Evolutionary conservation across 1,140 invertebrate species (phyloP).

Genomic region (Vanessa atalanta): DNA sequence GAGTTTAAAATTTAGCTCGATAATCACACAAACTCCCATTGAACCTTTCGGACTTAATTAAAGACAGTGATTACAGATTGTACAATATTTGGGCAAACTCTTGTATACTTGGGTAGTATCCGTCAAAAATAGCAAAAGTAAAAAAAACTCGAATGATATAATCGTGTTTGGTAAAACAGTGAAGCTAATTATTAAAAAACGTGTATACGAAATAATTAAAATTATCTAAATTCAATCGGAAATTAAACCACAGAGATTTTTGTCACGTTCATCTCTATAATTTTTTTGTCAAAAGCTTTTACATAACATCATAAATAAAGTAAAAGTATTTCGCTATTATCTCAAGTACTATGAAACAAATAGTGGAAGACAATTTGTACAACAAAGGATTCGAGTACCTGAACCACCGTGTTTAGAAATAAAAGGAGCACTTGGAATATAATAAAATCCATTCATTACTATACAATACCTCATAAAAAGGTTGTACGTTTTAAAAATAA

Average conservation of each 20-base stretch:
- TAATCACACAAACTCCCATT: too few relatives aligned
- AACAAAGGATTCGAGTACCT: constrained; percentile 32
- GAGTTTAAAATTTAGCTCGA: too few relatives aligned
- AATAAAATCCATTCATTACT: constrained; percentile 19
- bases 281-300: background rate
- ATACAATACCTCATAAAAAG: background rate
- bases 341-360: constrained; percentile 18
- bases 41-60: too few relatives aligned
- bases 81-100: too few relatives aligned
- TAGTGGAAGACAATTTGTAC: constrained; percentile 22
- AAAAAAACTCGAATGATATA: too few relatives aligned
- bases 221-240: too few relatives aligned
- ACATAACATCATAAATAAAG: constrained; percentile 1
- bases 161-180: too few relatives aligned
- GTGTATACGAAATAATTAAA: too few relatives aligned
- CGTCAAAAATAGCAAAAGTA: too few relatives aligned
- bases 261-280: background rate
- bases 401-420: constrained; percentile 7
- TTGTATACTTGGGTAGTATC: too few relatives aligned
- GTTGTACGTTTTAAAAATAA: background rate
- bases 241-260: background rate
- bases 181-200: too few relatives aligned
- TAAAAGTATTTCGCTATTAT: background rate
- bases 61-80: too few relatives aligned
- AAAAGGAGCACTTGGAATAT: constrained; percentile 6